These are phyloP conservation scores for Axea sp. DNA, from an alignment of 2,888 invertebrate genomes.

Conservation along the genomic window DNA sequence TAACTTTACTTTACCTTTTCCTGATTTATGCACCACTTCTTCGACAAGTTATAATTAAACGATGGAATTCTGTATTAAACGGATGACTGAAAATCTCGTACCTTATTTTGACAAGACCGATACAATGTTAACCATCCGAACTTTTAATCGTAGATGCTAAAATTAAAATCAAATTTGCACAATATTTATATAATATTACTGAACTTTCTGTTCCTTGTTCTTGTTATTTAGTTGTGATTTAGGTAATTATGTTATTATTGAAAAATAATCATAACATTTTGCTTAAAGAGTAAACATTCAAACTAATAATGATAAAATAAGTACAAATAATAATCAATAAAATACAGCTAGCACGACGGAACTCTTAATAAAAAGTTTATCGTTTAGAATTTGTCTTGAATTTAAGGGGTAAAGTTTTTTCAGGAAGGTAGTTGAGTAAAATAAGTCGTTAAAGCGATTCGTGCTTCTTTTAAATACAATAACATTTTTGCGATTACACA, in stretches of 20 bases:
- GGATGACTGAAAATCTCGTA: constrained; percentile 46
- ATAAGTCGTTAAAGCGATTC: too few relatives aligned
- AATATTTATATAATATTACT: constrained; percentile 30
- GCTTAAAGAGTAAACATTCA: too few relatives aligned
- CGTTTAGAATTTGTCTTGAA: too few relatives aligned
- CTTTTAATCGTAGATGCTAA: neutral
- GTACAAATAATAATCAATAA: too few relatives aligned
- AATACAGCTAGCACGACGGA: too few relatives aligned
- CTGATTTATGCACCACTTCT: constrained; percentile 65
- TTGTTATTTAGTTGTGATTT: constrained; percentile 16
- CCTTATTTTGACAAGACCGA: constrained; percentile 43
- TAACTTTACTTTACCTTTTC: constrained; percentile 64
- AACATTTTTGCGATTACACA: too few relatives aligned
- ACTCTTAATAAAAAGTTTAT: too few relatives aligned
- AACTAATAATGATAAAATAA: too few relatives aligned
- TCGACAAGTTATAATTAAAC: constrained; percentile 72
- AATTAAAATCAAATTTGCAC: constrained; percentile 2
- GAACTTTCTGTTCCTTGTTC: constrained; percentile 10
- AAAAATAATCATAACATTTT: too few relatives aligned
- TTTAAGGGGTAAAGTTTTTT: too few relatives aligned
- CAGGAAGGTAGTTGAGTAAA: too few relatives aligned
- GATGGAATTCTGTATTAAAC: constrained; percentile 46
- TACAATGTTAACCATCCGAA: constrained; percentile 50
- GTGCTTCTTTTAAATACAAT: too few relatives aligned
- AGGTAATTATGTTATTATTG: constrained; percentile 13